Percentiles rank a stretch among this genome's conserved stretches.
phyloP scores from a whole-genome alignment of 1,140 invertebrate species.

The Drosophila jambulina region DNA sequence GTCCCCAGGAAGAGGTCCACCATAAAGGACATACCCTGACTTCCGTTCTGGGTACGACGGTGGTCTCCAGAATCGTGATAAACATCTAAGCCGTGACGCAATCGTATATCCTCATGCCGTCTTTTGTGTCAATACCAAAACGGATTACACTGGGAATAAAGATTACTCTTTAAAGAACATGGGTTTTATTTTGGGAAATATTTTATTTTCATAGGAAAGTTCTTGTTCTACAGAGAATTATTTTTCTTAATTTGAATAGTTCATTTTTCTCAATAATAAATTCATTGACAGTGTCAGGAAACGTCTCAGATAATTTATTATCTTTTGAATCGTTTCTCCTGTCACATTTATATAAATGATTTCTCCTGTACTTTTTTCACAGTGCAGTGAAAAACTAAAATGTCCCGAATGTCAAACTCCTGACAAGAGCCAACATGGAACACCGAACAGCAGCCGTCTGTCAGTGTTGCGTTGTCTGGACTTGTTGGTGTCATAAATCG shows the following conservation, averaged over 20 bases:
- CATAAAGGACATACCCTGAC: slow-evolving; percentile 40
- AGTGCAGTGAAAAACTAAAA: slow-evolving; percentile 32
- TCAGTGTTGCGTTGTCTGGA: slow-evolving; percentile 42
- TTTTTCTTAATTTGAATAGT: too few relatives aligned
- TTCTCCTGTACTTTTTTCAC: not conserved
- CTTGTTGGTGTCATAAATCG: slow-evolving; percentile 81
- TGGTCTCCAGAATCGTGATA: slow-evolving; percentile 53
- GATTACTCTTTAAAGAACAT: too few relatives aligned
- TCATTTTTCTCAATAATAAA: not conserved
- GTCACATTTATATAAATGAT: not conserved
- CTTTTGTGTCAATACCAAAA: slow-evolving; percentile 49
- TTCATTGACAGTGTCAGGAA: not conserved
- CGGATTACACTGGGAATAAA: slow-evolving; percentile 35
- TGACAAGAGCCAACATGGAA: slow-evolving; percentile 30
- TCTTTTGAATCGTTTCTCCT: not conserved
- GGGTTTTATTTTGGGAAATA: not conserved
- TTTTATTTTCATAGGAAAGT: not conserved
- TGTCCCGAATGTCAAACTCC: slow-evolving; percentile 60
- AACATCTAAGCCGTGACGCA: slow-evolving; percentile 69
- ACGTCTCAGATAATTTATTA: not conserved
- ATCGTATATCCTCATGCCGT: slow-evolving; percentile 53
- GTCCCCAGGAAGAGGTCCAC: slow-evolving; percentile 23
- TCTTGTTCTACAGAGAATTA: not conserved
- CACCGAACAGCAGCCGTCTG: slow-evolving; percentile 51
- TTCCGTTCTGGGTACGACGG: slow-evolving; percentile 51